Conservation (phyloP, 2,888 invertebrate genomes). For the Phoronis australis region DNA sequence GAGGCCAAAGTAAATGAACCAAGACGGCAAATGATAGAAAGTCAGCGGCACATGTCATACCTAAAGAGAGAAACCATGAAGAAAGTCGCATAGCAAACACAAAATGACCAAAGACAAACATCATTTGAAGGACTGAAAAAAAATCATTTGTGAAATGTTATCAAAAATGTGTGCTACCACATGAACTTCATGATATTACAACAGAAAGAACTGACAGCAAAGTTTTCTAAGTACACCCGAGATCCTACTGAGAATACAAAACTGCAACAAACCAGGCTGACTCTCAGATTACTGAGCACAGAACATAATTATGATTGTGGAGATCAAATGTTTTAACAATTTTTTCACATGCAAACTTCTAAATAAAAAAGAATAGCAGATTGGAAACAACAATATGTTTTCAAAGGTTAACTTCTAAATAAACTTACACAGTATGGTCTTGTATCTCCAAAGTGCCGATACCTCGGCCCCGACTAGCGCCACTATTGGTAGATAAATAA, state of each 20-base stretch:
- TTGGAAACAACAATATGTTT: not conserved
- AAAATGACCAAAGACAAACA: not conserved
- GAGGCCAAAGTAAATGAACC: constrained; percentile 94
- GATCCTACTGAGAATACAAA: too few species aligned
- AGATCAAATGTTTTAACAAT: too few species aligned
- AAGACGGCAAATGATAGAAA: constrained; percentile 91
- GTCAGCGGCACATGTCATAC: constrained; percentile 92
- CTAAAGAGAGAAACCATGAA: constrained; percentile 56
- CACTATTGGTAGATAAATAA: constrained; percentile 91
- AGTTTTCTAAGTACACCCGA: too few species aligned
- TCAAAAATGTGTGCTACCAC: too few species aligned
- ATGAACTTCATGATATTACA: too few species aligned
- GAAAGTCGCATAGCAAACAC: not conserved
- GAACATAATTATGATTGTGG: too few species aligned
- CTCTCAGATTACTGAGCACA: too few species aligned
- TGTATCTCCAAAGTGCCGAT: constrained; percentile 91
- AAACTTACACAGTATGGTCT: constrained; percentile 77
- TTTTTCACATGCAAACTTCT: not conserved
- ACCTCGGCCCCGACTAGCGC: constrained; percentile 89
- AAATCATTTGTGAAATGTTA: too few species aligned
- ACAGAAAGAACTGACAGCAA: too few species aligned
- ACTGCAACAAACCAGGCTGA: too few species aligned
- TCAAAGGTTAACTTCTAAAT: not conserved
- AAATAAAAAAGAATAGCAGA: too few species aligned
- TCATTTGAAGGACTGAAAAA: not conserved